Evolutionary conservation across 2,797 vertebrate genomes (phyloP).

Genomic region (Squalus acanthias): DNA sequence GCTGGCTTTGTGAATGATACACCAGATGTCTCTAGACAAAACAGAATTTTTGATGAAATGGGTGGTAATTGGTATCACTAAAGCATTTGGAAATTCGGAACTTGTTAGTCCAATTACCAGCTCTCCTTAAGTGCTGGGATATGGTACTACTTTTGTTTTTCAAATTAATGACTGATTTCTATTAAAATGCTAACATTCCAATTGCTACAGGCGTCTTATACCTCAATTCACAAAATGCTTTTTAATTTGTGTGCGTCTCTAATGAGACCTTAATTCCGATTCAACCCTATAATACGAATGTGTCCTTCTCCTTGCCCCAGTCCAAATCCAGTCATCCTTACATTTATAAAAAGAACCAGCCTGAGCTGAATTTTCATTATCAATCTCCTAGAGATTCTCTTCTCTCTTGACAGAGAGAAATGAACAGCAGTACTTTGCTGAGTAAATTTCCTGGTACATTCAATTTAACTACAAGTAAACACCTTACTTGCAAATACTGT

Average conservation of each 20-base stretch:
- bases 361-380: constrained; percentile 31
- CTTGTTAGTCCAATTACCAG: constrained; percentile 34
- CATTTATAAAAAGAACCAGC: constrained; percentile 28
- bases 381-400: constrained; percentile 18
- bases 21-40: constrained; percentile 10
- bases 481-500: not conserved
- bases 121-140: not conserved
- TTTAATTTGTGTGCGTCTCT: constrained; percentile 34
- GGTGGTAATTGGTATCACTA: not conserved
- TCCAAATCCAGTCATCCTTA: constrained; percentile 33
- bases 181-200: constrained; percentile 32
- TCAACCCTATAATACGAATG: not conserved
- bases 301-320: constrained; percentile 17
- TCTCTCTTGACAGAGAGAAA: not conserved
- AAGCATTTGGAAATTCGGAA: constrained; percentile 4
- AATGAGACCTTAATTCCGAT: constrained; percentile 36
- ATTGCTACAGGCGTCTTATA: constrained; percentile 34
- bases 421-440: not conserved
- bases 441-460: constrained; percentile 35
- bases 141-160: not conserved
- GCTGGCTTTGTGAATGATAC: not conserved
- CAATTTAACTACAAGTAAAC: constrained; percentile 27
- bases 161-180: constrained; percentile 33
- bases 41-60: constrained; percentile 25
- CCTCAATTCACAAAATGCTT: constrained; percentile 35